phyloP scores from a whole-genome alignment of 2,888 invertebrate genomes.

The Didymodactylos carnosus region DNA sequence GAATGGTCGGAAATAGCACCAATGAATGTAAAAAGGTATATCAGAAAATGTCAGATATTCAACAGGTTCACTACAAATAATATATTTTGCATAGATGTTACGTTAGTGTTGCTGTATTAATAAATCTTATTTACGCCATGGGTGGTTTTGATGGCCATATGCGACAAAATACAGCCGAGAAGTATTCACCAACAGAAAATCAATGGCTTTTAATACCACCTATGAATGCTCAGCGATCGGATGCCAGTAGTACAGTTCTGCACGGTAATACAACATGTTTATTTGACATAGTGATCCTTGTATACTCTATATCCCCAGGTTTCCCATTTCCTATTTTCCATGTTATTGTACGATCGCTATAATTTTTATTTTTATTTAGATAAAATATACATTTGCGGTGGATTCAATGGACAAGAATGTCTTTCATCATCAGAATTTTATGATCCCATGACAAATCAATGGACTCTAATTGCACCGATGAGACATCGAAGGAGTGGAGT shows the following conservation, averaged over 20 bases:
- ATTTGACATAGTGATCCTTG: not conserved
- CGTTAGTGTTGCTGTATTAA: conserved; percentile 65
- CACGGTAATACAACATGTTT: too few relatives aligned
- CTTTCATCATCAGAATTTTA: conserved; percentile 30
- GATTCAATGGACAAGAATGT: conserved; percentile 35
- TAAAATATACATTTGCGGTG: conserved; percentile 32
- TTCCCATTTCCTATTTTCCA: not conserved
- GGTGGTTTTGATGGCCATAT: conserved; percentile 72
- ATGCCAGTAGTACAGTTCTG: conserved; percentile 30
- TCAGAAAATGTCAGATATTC: not conserved
- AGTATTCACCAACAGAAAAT: conserved; percentile 54
- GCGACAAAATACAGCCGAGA: conserved; percentile 62
- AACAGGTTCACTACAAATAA: too few relatives aligned
- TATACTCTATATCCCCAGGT: not conserved
- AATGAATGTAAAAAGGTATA: conserved; percentile 56
- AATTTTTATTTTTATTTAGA: conserved; percentile 17
- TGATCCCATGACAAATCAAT: conserved; percentile 27
- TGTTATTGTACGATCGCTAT: not conserved
- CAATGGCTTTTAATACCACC: conserved; percentile 59
- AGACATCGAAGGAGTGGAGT: conserved; percentile 69
- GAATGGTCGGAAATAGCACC: conserved; percentile 64
- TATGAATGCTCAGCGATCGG: conserved; percentile 33
- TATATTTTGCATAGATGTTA: conserved; percentile 46
- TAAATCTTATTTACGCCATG: conserved; percentile 41
- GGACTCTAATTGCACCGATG: conserved; percentile 44